These are phyloP conservation scores for Platerodrilus igneus DNA, from an alignment of 2,888 invertebrate species.

Conservation along the genomic window DNA sequence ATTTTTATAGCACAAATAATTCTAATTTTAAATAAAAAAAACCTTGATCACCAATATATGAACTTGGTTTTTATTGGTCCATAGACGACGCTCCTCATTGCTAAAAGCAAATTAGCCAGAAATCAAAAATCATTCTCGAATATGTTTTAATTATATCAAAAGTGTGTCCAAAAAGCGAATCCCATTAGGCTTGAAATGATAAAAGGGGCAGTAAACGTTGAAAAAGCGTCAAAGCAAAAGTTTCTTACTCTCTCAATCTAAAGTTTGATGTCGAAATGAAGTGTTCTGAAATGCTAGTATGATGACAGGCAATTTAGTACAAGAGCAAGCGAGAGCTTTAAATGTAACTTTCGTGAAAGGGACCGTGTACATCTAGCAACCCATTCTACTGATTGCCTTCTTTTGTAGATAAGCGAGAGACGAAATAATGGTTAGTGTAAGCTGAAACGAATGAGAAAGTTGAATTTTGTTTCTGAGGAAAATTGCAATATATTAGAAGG, in stretches of 20 bases:
- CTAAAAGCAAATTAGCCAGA: too few species aligned
- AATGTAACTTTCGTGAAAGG: slow-evolving; percentile 21
- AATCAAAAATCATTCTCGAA: too few species aligned
- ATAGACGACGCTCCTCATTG: too few species aligned
- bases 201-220: slow-evolving; percentile 34
- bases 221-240: slow-evolving; percentile 35
- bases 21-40: too few species aligned
- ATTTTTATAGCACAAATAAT: too few species aligned
- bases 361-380: slow-evolving; percentile 28
- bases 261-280: slow-evolving; percentile 41
- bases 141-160: too few species aligned
- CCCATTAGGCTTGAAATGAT: too few species aligned
- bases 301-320: slow-evolving; percentile 39
- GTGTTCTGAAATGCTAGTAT: slow-evolving; percentile 39
- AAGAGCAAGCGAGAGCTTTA: slow-evolving; percentile 30
- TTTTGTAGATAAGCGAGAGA: slow-evolving; percentile 33
- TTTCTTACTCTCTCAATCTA: slow-evolving; percentile 37
- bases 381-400: slow-evolving; percentile 39
- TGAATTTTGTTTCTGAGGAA: slow-evolving; percentile 33
- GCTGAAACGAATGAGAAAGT: slow-evolving; percentile 29
- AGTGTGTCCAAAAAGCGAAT: too few species aligned
- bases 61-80: too few species aligned
- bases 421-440: slow-evolving; percentile 25
- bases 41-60: too few species aligned
- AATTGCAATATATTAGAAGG: slow-evolving; percentile 39